A percentile compares a stretch with the other conserved stretches of the same genome.
Evolutionary conservation across 2,797 vertebrate genomes (phyloP).

Genomic region (Acanthurus lineatus): DNA sequence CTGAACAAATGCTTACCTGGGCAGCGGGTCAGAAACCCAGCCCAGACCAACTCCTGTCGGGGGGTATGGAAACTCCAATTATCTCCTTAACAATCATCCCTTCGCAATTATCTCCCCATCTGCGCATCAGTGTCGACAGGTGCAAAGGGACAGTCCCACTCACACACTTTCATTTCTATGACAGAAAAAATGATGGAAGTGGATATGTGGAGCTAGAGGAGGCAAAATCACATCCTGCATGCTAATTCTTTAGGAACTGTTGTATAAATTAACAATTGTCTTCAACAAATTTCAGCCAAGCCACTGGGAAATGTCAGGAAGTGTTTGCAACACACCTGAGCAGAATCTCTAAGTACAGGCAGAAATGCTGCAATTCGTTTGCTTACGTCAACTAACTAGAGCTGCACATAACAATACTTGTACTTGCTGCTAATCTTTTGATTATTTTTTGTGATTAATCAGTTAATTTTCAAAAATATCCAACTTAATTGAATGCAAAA

Average conservation of each 20-base stretch:
- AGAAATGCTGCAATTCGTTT: not conserved
- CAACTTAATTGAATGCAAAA: too few relatives aligned
- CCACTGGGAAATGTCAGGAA: slow-evolving; percentile 51
- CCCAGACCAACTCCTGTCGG: slow-evolving; percentile 72
- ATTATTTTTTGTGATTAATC: slow-evolving; percentile 3
- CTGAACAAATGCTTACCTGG: slow-evolving; percentile 82
- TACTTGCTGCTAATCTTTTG: not conserved
- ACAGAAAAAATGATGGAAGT: slow-evolving; percentile 58
- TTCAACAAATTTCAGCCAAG: slow-evolving; percentile 43
- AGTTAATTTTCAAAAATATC: not conserved
- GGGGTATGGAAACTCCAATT: slow-evolving; percentile 79
- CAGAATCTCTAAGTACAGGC: slow-evolving; percentile 21
- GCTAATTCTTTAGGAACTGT: slow-evolving; percentile 48
- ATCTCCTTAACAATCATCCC: slow-evolving; percentile 79
- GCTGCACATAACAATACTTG: not conserved
- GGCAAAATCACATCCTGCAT: slow-evolving; percentile 35
- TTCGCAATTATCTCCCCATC: slow-evolving; percentile 81
- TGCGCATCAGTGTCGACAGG: slow-evolving; percentile 75
- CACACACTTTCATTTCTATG: slow-evolving; percentile 52
- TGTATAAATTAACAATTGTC: slow-evolving; percentile 44
- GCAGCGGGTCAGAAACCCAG: slow-evolving; percentile 77
- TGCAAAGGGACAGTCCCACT: slow-evolving; percentile 64
- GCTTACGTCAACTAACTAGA: slow-evolving; percentile 1
- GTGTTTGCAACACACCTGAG: slow-evolving; percentile 13
- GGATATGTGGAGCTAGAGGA: slow-evolving; percentile 36